These are phyloP conservation scores for Saccostrea glomerata DNA, from an alignment of 1,140 invertebrate genomes.

Conservation along the genomic window DNA sequence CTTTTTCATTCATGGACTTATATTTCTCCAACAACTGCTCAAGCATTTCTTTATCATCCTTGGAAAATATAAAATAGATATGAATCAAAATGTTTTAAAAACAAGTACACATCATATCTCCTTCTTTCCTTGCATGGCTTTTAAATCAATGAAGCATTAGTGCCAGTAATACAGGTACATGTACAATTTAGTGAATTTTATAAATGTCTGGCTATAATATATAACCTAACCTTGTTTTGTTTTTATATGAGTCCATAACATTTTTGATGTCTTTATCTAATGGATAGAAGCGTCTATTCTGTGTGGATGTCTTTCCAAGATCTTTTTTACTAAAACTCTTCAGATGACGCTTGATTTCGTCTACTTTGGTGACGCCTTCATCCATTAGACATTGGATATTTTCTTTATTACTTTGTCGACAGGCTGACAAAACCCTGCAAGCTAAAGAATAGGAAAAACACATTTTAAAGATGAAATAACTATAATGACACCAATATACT, in stretches of 20 bases:
- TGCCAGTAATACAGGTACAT: too few species aligned
- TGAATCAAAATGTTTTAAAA: neutral
- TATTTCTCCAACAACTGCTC: neutral
- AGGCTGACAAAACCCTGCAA: neutral
- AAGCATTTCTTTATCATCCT: neutral
- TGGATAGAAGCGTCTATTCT: conserved; percentile 9
- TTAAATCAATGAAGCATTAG: too few species aligned
- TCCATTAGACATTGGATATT: too few species aligned
- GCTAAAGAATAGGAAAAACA: conserved; percentile 1
- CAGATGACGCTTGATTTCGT: conserved; percentile 1
- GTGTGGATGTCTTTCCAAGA: neutral
- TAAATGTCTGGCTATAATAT: too few species aligned
- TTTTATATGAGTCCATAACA: neutral
- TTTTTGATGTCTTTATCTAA: conserved; percentile 38
- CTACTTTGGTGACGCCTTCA: neutral
- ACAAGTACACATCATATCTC: too few species aligned
- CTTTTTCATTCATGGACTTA: neutral
- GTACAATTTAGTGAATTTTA: too few species aligned
- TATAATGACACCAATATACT: too few species aligned
- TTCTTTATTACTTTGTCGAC: conserved; percentile 11
- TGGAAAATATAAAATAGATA: neutral
- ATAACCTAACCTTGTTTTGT: too few species aligned
- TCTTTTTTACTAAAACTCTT: conserved; percentile 32
- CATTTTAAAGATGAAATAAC: neutral
- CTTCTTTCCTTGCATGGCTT: too few species aligned